phyloP scores from a whole-genome alignment of 2,888 invertebrate genomes.

The Polydrusus cervinus region DNA sequence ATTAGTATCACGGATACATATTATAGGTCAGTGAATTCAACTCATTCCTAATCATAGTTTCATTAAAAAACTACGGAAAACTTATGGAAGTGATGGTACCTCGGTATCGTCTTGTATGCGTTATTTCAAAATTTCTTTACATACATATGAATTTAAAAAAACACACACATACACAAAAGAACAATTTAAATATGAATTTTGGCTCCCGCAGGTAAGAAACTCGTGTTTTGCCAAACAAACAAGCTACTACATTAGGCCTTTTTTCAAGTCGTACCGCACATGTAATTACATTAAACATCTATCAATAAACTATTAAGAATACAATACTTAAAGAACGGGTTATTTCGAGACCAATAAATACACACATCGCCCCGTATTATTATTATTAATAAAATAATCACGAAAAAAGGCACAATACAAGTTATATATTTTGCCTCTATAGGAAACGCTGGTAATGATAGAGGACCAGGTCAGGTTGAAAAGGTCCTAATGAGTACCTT shows the following conservation, averaged over 20 bases:
- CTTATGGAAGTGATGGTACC: no score
- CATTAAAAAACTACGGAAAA: no score
- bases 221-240: constrained; percentile 38
- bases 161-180: no score
- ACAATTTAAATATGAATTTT: not conserved
- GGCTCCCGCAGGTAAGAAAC: constrained; percentile 36
- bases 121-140: no score
- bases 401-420: constrained; percentile 44
- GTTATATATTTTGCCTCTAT: constrained; percentile 42
- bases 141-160: no score
- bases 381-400: constrained; percentile 50
- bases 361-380: constrained; percentile 44
- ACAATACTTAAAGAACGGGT: constrained; percentile 46
- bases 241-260: constrained; percentile 26
- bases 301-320: constrained; percentile 52
- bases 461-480: constrained; percentile 44
- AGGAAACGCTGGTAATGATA: constrained; percentile 51
- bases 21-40: no score
- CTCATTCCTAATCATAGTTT: no score
- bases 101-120: no score
- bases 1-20: no score
- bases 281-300: constrained; percentile 47
- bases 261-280: constrained; percentile 23
- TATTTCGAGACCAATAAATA: constrained; percentile 44
- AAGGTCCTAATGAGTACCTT: constrained; percentile 51